A percentile compares a stretch with the other conserved stretches of the same genome.
These are phyloP conservation scores for Anoplophora glabripennis DNA, from an alignment of 1,140 invertebrate species.

Conservation along the genomic window DNA sequence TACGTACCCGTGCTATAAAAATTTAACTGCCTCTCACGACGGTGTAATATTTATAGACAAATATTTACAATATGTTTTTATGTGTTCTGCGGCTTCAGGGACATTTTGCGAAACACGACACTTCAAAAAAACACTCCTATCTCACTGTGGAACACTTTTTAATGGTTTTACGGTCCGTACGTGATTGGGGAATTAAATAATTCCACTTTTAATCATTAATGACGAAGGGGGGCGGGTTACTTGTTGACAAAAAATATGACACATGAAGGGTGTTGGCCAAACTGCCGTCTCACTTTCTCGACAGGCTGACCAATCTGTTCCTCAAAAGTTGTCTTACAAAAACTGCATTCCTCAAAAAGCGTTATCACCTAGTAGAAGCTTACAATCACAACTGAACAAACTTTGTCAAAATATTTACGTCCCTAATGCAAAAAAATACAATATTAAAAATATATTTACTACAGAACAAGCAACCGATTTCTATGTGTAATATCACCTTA, in stretches of 20 bases:
- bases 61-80: conserved; percentile 17
- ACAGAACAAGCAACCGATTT: too few species aligned
- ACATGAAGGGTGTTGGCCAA: conserved; percentile 11
- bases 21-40: background rate
- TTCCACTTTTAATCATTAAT: conserved; percentile 10
- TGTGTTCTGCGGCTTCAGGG: background rate
- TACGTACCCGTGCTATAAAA: background rate
- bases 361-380: too few species aligned
- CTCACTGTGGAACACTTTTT: conserved; percentile 5
- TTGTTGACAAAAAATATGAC: conserved; percentile 13
- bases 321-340: too few species aligned
- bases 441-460: too few species aligned
- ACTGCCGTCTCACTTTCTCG: background rate
- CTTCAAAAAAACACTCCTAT: conserved; percentile 1
- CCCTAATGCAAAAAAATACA: too few species aligned
- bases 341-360: too few species aligned
- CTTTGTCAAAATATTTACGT: too few species aligned
- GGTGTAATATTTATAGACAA: background rate
- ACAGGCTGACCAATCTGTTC: too few species aligned
- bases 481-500: too few species aligned
- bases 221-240: conserved; percentile 9
- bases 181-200: conserved; percentile 13
- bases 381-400: too few species aligned
- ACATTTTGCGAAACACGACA: conserved; percentile 7
- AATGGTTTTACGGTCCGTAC: conserved; percentile 4